Percentiles rank a stretch among this genome's conserved stretches.
phyloP scores from a whole-genome alignment of 2,888 invertebrate species.

The Cotesia congregata region DNA sequence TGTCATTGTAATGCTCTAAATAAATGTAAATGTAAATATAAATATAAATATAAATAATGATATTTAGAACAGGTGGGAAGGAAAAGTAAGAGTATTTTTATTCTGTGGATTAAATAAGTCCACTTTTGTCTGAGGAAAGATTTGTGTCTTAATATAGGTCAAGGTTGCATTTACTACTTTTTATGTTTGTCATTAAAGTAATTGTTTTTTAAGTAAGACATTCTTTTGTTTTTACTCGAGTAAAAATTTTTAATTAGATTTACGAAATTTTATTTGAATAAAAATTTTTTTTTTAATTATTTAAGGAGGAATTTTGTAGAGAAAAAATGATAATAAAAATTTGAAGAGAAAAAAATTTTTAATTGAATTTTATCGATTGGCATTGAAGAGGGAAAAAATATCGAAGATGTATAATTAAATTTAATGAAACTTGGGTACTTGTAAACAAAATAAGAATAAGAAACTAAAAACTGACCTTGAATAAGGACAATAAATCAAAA shows the following conservation, averaged over 20 bases:
- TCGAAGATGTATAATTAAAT: neutral
- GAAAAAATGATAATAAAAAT: too few species aligned
- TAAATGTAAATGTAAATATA: neutral
- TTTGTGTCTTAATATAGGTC: constrained; percentile 29
- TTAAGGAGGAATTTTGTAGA: too few species aligned
- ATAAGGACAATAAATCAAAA: constrained; percentile 2
- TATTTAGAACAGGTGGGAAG: neutral
- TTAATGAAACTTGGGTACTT: neutral
- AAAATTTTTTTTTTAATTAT: too few species aligned
- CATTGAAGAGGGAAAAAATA: neutral
- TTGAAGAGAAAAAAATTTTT: too few species aligned
- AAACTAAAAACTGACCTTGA: constrained; percentile 10
- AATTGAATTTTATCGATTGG: neutral
- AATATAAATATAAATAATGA: neutral
- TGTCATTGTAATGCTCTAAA: neutral
- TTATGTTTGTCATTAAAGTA: neutral
- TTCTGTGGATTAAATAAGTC: constrained; percentile 2
- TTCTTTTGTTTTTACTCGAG: neutral
- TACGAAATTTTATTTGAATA: neutral
- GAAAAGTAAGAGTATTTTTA: neutral
- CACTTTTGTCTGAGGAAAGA: neutral
- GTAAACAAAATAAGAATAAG: neutral
- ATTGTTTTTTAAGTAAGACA: neutral
- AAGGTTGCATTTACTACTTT: constrained; percentile 19
- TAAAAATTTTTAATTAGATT: neutral